A percentile compares a stretch with the other conserved stretches of the same genome.
phyloP scores from a whole-genome alignment of 2,113 vertebrate species.

The Cyprinodon variegatus region DNA sequence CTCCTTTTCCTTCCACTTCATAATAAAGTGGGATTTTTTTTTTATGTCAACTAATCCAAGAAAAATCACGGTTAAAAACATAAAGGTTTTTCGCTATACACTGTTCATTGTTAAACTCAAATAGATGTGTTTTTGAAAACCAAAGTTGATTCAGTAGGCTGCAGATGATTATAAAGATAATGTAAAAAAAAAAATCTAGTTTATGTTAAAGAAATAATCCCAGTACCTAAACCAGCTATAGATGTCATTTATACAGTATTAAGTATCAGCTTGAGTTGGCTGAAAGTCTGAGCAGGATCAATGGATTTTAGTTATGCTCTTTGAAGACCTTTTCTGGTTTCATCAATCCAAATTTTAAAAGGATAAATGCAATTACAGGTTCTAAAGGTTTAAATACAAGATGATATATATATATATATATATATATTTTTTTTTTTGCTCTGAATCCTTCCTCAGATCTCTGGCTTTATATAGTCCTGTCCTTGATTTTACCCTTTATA shows the following conservation, averaged over 20 bases:
- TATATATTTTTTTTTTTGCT: neutral
- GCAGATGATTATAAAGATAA: too few species aligned
- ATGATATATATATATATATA: too few species aligned
- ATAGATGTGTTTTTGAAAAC: too few species aligned
- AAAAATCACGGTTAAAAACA: too few species aligned
- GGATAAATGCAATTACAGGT: neutral
- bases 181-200: too few species aligned
- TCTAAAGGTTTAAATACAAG: neutral
- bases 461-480: neutral
- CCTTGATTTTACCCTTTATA: neutral
- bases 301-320: neutral
- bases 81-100: too few species aligned
- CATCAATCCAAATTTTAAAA: neutral
- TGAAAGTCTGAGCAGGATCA: neutral
- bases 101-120: too few species aligned
- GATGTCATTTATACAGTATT: neutral
- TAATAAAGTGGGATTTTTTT: too few species aligned
- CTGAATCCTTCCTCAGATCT: neutral
- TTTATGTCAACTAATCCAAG: too few species aligned
- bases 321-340: neutral
- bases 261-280: neutral
- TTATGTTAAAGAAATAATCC: too few species aligned
- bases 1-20: too few species aligned
- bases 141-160: too few species aligned
- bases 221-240: neutral